phyloP scores from a whole-genome alignment of 2,113 vertebrate genomes.

The Cyanoramphus novaezelandiae region DNA sequence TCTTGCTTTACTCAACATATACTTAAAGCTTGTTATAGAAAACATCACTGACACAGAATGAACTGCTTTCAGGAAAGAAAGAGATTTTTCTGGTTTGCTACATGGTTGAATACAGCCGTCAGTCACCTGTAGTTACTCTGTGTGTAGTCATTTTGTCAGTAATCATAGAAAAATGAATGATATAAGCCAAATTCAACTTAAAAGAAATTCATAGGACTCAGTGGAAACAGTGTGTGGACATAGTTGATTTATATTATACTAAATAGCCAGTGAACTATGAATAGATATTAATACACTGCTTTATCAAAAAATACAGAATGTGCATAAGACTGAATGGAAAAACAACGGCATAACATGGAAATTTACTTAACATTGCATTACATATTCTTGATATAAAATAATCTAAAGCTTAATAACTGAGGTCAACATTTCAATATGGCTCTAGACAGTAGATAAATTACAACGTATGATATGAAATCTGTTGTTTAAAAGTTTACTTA shows the following conservation, averaged over 20 bases:
- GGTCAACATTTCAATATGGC: not conserved
- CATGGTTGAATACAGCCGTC: not conserved
- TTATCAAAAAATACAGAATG: conserved; percentile 1
- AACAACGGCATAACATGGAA: not conserved
- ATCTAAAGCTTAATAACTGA: not conserved
- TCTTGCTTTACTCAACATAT: conserved; percentile 1
- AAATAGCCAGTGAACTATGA: not conserved
- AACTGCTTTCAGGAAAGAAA: not conserved
- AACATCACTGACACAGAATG: not conserved
- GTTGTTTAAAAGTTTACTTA: not conserved
- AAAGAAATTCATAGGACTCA: not conserved
- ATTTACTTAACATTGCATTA: conserved; percentile 20
- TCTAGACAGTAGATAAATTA: not conserved
- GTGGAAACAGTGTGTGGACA: not conserved
- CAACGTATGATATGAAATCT: not conserved
- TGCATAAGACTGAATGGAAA: not conserved
- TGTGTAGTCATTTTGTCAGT: not conserved
- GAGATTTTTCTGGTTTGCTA: not conserved
- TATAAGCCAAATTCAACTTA: not conserved
- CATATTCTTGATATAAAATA: not conserved
- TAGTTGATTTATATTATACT: conserved; percentile 8
- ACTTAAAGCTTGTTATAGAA: conserved; percentile 8
- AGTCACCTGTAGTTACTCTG: not conserved
- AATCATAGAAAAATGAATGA: not conserved
- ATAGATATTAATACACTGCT: not conserved